Evolutionary conservation across 2,113 vertebrate genomes (phyloP).

Genomic region (Ictidomys tridecemlineatus): DNA sequence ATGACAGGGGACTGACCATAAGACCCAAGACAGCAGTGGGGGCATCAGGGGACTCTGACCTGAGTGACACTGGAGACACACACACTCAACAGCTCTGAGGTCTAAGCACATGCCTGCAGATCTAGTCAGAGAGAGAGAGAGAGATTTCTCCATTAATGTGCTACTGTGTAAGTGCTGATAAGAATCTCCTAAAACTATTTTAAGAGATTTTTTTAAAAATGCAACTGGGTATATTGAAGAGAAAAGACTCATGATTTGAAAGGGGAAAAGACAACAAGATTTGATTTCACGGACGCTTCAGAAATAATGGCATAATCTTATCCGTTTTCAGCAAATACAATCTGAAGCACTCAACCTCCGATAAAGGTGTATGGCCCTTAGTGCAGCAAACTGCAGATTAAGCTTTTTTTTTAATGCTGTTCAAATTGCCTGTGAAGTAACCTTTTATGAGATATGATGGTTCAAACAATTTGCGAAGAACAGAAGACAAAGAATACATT

Average conservation of each 20-base stretch:
- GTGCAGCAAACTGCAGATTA: slow-evolving; percentile 86
- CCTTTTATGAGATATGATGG: slow-evolving; percentile 86
- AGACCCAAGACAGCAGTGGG: fast-evolving
- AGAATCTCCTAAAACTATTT: slow-evolving; percentile 66
- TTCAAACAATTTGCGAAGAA: slow-evolving; percentile 89
- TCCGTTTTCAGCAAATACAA: slow-evolving; percentile 82
- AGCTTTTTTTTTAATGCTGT: slow-evolving; percentile 83
- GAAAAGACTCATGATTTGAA: neutral
- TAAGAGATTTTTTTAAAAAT: neutral
- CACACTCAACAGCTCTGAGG: fast-evolving
- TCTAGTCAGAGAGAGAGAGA: too few relatives aligned
- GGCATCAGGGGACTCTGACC: fast-evolving
- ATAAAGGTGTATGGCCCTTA: slow-evolving; percentile 79
- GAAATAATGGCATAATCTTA: slow-evolving; percentile 82
- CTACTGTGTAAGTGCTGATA: slow-evolving; percentile 53
- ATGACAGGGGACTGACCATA: fast-evolving
- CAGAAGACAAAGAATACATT: slow-evolving; percentile 89
- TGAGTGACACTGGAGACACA: neutral
- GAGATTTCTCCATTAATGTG: neutral
- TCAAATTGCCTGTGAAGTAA: slow-evolving; percentile 86
- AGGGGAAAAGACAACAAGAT: slow-evolving; percentile 62
- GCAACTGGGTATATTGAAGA: neutral
- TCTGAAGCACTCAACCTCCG: slow-evolving; percentile 77
- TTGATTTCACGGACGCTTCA: slow-evolving; percentile 81
- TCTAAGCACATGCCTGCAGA: fast-evolving